Base-by-base conservation (phyloP, 2,888 invertebrate species). In the Ectemnius lituratus region DNA sequence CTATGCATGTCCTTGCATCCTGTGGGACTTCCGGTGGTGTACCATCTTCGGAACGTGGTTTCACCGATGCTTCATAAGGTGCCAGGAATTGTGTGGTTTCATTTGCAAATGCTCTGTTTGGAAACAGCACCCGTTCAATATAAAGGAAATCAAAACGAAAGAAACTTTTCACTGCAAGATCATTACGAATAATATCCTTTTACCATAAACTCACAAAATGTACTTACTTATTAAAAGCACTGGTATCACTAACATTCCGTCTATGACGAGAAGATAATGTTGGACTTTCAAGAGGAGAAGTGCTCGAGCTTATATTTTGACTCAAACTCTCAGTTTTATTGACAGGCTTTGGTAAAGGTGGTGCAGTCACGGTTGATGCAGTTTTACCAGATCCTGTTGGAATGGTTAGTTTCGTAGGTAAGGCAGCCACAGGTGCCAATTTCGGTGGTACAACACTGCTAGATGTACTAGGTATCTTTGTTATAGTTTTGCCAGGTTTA, bases 241-340 rank as follows among this genome's bases (percentile, higher is more conserved):
- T 95, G 1, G 96, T 96, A 87, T 97, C 97, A 88, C 96, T 96
- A 91, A 96, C 95, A 89, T 96, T 96, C 70, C 97, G 93, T 67
- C 96, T 92, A 89, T 97, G 96, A 6, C 94, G 93, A n/a, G 89
- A 88, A 58, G 85, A 85, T 28, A 86, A 81, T 27, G 89, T 89
- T 62, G 90, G 91, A 81, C 91, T 90, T 45, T 89, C 89, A 0
- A 91, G 91, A 4, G 91, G 91, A 46, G 90, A 89, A 20, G 82
- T 84, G 65, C 88, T 88, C 23, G 88, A 89, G 78, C 87, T 90
- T 70, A 90, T 89, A 75, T 88, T 90, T 75, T 90, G 90, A 81
- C 90, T 91, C 46, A 89, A 84, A 70, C 90, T 90, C 80, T 91
- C 90, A 2, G 88, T 86, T 79, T 90, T 90, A 57, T 84, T 87